Evolutionary conservation across 2,888 invertebrate species (phyloP).

Genomic region (Dynastes grantii): DNA sequence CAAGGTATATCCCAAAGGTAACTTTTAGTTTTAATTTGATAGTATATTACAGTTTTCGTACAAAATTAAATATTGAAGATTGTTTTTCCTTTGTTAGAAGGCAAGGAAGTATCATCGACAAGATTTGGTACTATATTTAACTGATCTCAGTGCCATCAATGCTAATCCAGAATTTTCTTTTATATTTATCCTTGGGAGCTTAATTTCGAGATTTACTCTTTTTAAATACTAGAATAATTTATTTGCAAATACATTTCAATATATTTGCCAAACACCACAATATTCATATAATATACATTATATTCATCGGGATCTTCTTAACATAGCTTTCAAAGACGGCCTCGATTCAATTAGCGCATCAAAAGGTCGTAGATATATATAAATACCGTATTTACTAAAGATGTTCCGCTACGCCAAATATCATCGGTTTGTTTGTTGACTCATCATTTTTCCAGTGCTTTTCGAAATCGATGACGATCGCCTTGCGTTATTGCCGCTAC

Average conservation of each 20-base stretch:
- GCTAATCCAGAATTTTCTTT: too few relatives aligned
- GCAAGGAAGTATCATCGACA: too few relatives aligned
- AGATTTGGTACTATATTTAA: too few relatives aligned
- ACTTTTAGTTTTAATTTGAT: too few relatives aligned
- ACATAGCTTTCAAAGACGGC: neutral
- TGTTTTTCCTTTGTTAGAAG: too few relatives aligned
- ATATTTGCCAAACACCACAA: neutral
- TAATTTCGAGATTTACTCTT: too few relatives aligned
- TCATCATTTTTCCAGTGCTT: conserved; percentile 34
- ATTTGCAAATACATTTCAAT: neutral
- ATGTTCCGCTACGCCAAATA: neutral
- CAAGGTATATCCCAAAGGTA: too few relatives aligned
- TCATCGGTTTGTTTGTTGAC: conserved; percentile 43
- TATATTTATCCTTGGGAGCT: too few relatives aligned
- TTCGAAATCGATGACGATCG: conserved; percentile 32
- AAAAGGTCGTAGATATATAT: neutral
- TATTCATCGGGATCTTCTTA: neutral
- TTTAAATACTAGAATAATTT: too few relatives aligned
- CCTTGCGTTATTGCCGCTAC: conserved; percentile 24
- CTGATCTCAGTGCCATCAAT: too few relatives aligned
- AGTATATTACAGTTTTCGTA: too few relatives aligned
- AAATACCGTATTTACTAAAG: neutral
- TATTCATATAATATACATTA: neutral
- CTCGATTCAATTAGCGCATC: neutral
- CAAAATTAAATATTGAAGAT: too few relatives aligned